Percentiles rank a stretch among this genome's conserved stretches.
Conservation (phyloP, 2,888 invertebrate genomes). For the Eumerus sabulonum region DNA sequence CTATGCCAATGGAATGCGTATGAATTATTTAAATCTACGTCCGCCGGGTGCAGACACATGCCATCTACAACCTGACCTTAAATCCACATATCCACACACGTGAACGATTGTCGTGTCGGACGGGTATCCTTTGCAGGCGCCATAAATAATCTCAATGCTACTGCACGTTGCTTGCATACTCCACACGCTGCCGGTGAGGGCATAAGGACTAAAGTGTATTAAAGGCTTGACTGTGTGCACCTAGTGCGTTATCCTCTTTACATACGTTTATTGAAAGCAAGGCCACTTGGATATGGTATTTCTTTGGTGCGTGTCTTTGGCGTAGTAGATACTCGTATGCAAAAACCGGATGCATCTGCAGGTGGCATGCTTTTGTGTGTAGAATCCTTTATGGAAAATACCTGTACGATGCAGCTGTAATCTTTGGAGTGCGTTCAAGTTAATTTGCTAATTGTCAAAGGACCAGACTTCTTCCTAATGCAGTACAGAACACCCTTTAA, state of each 20-base stretch:
- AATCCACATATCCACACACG: conserved; percentile 21
- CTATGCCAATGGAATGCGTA: conserved; percentile 27
- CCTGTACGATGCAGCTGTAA: conserved; percentile 31
- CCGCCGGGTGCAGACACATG: conserved; percentile 33
- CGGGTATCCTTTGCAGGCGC: conserved; percentile 34
- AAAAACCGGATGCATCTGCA: conserved; percentile 30
- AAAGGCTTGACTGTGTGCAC: conserved; percentile 36
- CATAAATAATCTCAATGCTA: conserved; percentile 43
- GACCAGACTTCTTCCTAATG: conserved; percentile 2
- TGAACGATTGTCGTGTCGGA: conserved; percentile 6
- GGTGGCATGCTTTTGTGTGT: conserved; percentile 49
- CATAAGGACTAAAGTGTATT: conserved; percentile 29
- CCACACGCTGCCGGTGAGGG: background rate
- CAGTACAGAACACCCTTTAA: background rate
- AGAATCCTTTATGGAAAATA: conserved; percentile 20
- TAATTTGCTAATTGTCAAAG: conserved; percentile 57
- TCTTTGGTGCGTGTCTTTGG: conserved; percentile 37
- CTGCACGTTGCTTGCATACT: background rate
- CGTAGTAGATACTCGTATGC: conserved; percentile 31
- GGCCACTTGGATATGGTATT: conserved; percentile 24
- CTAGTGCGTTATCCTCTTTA: conserved; percentile 55
- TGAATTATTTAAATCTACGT: conserved; percentile 51
- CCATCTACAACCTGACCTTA: conserved; percentile 42
- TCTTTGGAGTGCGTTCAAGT: conserved; percentile 35
- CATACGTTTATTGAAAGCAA: conserved; percentile 50